phyloP scores from a whole-genome alignment of 2,797 vertebrate genomes.

The Spea hammondii region DNA sequence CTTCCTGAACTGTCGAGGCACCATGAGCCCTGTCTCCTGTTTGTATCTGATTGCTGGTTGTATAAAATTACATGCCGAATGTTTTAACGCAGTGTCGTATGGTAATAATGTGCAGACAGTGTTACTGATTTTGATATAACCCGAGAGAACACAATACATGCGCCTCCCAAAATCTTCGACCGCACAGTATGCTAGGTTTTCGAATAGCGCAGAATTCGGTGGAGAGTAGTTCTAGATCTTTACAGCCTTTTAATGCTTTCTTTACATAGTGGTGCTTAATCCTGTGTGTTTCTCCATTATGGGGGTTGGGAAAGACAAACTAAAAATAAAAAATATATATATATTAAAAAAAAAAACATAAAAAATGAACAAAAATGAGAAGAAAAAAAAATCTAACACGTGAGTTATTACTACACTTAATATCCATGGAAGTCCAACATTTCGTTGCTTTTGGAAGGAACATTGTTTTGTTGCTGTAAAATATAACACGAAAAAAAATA shows the following conservation, averaged over 20 bases:
- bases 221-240: conserved; percentile 66
- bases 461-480: conserved; percentile 50
- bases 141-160: conserved; percentile 63
- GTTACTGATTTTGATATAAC: conserved; percentile 69
- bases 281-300: conserved; percentile 58
- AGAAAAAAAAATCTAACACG: conserved; percentile 52
- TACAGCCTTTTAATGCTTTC: conserved; percentile 67
- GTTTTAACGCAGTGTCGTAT: conserved; percentile 65
- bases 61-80: conserved; percentile 68
- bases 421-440: conserved; percentile 63
- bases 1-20: conserved; percentile 64
- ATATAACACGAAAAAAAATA: conserved; percentile 41
- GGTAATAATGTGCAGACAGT: conserved; percentile 70
- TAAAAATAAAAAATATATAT: conserved; percentile 55
- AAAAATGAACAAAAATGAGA: conserved; percentile 51
- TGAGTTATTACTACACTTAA: conserved; percentile 58
- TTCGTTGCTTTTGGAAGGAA: conserved; percentile 56
- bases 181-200: conserved; percentile 62
- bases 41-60: conserved; percentile 64
- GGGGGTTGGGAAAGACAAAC: conserved; percentile 26
- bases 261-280: conserved; percentile 72
- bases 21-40: conserved; percentile 52
- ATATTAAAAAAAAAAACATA: conserved; percentile 38
- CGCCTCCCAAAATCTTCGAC: conserved; percentile 65
- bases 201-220: conserved; percentile 61